phyloP scores from a whole-genome alignment of 2,888 invertebrate genomes.

The Marronus borbonicus region DNA sequence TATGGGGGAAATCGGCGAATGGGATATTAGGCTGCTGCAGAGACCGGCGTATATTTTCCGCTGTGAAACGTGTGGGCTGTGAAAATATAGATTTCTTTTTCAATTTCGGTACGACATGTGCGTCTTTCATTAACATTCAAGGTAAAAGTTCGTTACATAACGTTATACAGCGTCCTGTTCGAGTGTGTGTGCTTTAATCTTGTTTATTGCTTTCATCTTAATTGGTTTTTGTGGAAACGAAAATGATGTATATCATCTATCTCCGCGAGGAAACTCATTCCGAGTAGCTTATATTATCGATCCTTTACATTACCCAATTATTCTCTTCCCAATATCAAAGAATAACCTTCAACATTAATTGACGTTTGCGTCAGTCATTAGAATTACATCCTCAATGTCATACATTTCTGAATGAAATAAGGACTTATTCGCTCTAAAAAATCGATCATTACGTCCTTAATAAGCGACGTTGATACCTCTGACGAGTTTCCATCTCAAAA shows the following conservation, averaged over 20 bases:
- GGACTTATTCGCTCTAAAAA: no score
- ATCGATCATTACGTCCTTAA: no score
- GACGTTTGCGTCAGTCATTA: background rate
- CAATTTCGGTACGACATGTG: conserved; percentile 2
- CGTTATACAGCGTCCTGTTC: background rate
- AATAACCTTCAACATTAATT: no score
- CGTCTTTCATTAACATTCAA: conserved; percentile 6
- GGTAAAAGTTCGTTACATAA: conserved; percentile 8
- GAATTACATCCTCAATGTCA: no score
- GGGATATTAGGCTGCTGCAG: background rate
- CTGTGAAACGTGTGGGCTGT: background rate
- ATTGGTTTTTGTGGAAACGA: background rate
- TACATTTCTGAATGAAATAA: no score
- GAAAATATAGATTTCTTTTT: conserved; percentile 15
- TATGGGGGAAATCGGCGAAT: background rate
- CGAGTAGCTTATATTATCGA: background rate
- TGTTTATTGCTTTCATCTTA: conserved; percentile 14
- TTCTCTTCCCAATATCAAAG: no score
- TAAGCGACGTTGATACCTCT: no score
- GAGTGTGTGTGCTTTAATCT: background rate
- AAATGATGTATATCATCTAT: background rate
- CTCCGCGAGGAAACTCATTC: background rate
- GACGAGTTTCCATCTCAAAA: no score
- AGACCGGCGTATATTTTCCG: background rate
- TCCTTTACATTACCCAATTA: background rate